Evolutionary conservation across 2,113 vertebrate genomes (phyloP).

Genomic region (Epinephelus lanceolatus): DNA sequence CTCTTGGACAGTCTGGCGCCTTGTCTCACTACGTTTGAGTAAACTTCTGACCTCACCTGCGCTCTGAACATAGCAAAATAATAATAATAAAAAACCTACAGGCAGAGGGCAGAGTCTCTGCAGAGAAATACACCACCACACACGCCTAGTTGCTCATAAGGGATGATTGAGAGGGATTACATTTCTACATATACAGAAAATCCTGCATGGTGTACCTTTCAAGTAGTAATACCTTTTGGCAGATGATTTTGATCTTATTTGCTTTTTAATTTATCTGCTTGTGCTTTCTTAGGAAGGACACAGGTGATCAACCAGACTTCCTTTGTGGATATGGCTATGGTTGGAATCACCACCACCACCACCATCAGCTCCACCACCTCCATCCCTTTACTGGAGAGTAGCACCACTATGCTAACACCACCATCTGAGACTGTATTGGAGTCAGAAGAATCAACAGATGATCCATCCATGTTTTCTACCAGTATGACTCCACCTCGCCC

Average conservation of each 20-base stretch:
- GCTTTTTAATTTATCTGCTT: background rate
- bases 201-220: too few species aligned
- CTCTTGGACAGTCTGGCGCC: too few species aligned
- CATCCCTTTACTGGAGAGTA: slow-evolving; percentile 59
- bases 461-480: slow-evolving; percentile 85
- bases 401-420: slow-evolving; percentile 16
- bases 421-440: slow-evolving; percentile 40
- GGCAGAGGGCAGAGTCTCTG: too few species aligned
- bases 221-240: background rate
- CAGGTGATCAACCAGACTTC: slow-evolving; percentile 72
- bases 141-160: too few species aligned
- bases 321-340: slow-evolving; percentile 78
- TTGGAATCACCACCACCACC: slow-evolving; percentile 56
- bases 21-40: too few species aligned
- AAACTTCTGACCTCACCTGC: too few species aligned
- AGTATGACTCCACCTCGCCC: slow-evolving; percentile 81
- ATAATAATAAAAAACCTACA: too few species aligned
- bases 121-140: too few species aligned
- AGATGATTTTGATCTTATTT: background rate
- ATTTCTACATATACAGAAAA: too few species aligned
- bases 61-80: too few species aligned
- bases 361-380: slow-evolving; percentile 31
- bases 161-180: too few species aligned
- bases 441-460: slow-evolving; percentile 39
- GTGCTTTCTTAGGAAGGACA: slow-evolving; percentile 71